phyloP scores from a whole-genome alignment of 2,888 invertebrate genomes.

The Pocota personata region DNA sequence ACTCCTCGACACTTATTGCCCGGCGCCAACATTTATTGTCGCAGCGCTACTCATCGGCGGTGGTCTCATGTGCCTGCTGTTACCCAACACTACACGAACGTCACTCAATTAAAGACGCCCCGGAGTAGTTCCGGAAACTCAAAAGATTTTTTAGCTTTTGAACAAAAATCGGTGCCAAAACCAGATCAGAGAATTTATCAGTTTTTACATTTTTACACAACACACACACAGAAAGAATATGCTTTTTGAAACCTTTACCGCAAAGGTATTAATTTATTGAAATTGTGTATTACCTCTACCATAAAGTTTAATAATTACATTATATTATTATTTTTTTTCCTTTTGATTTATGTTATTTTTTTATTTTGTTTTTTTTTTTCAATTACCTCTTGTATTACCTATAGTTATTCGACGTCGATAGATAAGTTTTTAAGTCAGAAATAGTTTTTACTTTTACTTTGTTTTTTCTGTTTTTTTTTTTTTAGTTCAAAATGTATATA shows the following conservation, averaged over 20 bases:
- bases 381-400: slow-evolving; percentile 63
- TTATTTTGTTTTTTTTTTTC: slow-evolving; percentile 38
- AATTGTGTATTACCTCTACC: slow-evolving; percentile 71
- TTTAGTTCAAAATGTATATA: slow-evolving; percentile 61
- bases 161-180: slow-evolving; percentile 62
- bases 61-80: slow-evolving; percentile 92
- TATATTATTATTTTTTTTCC: slow-evolving; percentile 46
- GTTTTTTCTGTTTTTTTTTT: slow-evolving; percentile 60
- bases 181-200: slow-evolving; percentile 69
- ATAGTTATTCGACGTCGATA: slow-evolving; percentile 75
- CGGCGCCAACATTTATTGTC: slow-evolving; percentile 95
- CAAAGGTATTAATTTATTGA: slow-evolving; percentile 73
- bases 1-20: slow-evolving; percentile 93
- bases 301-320: slow-evolving; percentile 63
- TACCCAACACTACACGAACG: slow-evolving; percentile 95
- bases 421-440: slow-evolving; percentile 63
- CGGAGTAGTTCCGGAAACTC: neutral
- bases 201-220: slow-evolving; percentile 44
- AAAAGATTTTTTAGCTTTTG: neutral
- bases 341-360: slow-evolving; percentile 31
- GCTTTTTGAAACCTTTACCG: slow-evolving; percentile 59
- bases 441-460: slow-evolving; percentile 15
- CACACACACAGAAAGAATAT: slow-evolving; percentile 10
- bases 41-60: slow-evolving; percentile 93
- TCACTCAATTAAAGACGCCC: slow-evolving; percentile 83